These are phyloP conservation scores for Sepioteuthis lessoniana DNA, from an alignment of 2,888 invertebrate genomes.

Conservation along the genomic window DNA sequence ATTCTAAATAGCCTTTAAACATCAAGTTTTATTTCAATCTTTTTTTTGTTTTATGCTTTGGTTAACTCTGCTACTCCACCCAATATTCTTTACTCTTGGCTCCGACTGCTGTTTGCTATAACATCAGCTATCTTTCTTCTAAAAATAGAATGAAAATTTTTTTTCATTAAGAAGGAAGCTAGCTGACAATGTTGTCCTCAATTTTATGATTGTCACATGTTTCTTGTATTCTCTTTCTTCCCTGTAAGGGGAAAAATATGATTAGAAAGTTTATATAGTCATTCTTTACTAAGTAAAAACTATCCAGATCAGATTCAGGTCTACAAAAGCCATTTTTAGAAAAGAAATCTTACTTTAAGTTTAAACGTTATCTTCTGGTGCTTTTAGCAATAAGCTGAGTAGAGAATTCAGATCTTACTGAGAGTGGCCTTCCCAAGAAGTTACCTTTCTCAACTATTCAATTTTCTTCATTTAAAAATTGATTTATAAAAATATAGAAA, in stretches of 20 bases:
- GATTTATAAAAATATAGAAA: no score
- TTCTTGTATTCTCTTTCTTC: not conserved
- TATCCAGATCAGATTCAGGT: no score
- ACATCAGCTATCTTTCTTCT: not conserved
- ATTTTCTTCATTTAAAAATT: no score
- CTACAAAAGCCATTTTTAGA: no score
- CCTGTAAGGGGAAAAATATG: no score
- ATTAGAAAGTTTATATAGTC: not conserved
- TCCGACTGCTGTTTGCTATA: not conserved
- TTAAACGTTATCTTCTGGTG: no score
- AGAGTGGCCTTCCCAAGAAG: no score
- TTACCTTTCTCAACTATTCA: no score
- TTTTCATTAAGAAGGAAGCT: not conserved
- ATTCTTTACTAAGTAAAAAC: not conserved
- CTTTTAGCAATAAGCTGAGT: no score
- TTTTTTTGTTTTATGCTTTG: not conserved
- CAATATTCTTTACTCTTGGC: not conserved
- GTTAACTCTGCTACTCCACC: not conserved
- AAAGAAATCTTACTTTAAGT: no score
- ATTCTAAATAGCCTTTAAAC: not conserved
- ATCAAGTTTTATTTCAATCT: not conserved
- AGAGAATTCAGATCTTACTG: no score
- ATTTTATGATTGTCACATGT: not conserved
- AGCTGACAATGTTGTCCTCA: constrained; percentile 33
- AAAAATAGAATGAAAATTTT: constrained; percentile 16